A percentile compares a stretch with the other conserved stretches of the same genome.
Conservation (phyloP, 2,797 vertebrate genomes). For the Chiloscyllium punctatum region DNA sequence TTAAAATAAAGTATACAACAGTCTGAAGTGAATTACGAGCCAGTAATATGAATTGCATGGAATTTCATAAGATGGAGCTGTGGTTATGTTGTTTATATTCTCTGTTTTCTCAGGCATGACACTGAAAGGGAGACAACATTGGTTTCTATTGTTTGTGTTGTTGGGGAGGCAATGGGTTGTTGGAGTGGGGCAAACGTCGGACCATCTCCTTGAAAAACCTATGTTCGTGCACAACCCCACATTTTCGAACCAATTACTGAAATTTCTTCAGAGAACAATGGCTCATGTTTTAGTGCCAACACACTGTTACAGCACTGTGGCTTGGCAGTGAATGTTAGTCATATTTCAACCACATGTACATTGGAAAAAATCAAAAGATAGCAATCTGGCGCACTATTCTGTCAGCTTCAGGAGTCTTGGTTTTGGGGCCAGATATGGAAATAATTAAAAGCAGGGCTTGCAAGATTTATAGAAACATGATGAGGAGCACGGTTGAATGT, state of each 20-base stretch:
- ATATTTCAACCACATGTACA: slow-evolving; percentile 38
- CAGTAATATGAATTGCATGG: neutral
- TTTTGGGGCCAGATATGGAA: slow-evolving; percentile 35
- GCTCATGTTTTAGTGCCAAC: slow-evolving; percentile 22
- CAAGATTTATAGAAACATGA: slow-evolving; percentile 37
- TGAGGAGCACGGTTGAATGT: neutral
- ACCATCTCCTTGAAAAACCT: neutral
- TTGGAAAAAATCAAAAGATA: slow-evolving; percentile 37
- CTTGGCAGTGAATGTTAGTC: slow-evolving; percentile 28
- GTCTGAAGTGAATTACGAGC: neutral
- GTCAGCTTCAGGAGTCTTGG: slow-evolving; percentile 33
- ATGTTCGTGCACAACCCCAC: neutral
- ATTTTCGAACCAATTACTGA: neutral
- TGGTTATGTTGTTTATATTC: neutral
- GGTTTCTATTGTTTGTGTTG: neutral
- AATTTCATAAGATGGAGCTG: neutral
- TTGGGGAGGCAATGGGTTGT: neutral
- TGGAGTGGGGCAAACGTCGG: neutral
- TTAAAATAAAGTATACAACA: neutral
- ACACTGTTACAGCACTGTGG: slow-evolving; percentile 31
- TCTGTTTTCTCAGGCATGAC: neutral
- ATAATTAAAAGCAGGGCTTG: slow-evolving; percentile 32
- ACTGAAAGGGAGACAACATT: neutral
- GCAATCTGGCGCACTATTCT: slow-evolving; percentile 32
- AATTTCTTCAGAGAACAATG: slow-evolving; percentile 23